phyloP scores from a whole-genome alignment of 2,113 vertebrate species.

The Craseonycteris thonglongyai region DNA sequence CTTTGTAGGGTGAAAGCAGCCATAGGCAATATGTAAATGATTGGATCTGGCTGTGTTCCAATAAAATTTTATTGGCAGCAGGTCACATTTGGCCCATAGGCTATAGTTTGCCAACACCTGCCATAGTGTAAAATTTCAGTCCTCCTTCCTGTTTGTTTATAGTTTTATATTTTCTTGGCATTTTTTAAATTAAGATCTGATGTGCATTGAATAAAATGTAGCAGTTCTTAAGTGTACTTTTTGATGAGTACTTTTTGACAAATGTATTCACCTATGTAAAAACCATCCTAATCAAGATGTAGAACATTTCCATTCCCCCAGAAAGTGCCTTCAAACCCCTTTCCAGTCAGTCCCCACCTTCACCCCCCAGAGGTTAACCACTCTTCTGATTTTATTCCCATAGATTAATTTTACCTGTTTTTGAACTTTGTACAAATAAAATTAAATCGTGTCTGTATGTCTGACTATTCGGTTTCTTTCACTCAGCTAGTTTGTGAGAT shows the following conservation, averaged over 20 bases:
- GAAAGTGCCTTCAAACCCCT: not conserved
- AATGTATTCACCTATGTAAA: not conserved
- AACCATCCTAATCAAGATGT: not conserved
- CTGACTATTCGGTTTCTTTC: not conserved
- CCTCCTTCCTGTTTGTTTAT: not conserved
- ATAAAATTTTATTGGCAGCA: not conserved
- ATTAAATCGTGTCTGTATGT: not conserved
- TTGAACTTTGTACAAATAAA: not conserved
- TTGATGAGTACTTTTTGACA: not conserved
- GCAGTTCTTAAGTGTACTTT: not conserved
- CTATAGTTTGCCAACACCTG: not conserved
- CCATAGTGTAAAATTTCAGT: not conserved
- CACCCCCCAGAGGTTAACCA: not conserved
- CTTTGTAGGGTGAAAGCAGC: not conserved
- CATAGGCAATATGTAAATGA: not conserved
- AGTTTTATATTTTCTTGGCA: not conserved
- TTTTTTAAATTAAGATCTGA: not conserved
- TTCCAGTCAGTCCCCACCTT: not conserved
- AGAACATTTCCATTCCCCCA: not conserved
- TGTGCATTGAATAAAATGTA: not conserved
- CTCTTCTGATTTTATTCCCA: not conserved
- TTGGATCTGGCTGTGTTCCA: not conserved
- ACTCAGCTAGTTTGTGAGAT: not conserved
- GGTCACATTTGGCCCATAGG: not conserved
- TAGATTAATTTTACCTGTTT: not conserved